Evolutionary conservation across 2,888 invertebrate genomes (phyloP).

Genomic region (Dryomyza anilis): DNA sequence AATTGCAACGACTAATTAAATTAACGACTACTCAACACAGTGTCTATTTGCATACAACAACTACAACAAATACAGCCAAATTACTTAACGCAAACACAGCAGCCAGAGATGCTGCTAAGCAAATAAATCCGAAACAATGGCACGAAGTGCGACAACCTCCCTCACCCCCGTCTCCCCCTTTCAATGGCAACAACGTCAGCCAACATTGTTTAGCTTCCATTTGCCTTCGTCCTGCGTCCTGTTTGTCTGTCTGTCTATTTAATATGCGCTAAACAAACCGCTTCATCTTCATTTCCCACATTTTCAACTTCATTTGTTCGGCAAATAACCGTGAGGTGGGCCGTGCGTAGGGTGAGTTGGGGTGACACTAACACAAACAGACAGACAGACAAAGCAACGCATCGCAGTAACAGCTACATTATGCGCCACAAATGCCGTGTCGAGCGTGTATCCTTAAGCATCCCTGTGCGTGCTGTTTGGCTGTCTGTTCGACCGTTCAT

Average conservation of each 20-base stretch:
- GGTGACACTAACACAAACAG: no score
- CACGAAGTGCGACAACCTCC: not conserved
- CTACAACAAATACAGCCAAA: not conserved
- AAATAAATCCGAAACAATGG: not conserved
- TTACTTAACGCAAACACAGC: constrained; percentile 7
- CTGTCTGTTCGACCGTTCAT: not conserved
- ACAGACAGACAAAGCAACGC: not conserved
- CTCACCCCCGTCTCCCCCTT: not conserved
- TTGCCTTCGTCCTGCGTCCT: not conserved
- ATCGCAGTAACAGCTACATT: not conserved
- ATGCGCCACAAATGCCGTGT: no score
- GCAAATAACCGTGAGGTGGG: constrained; percentile 46
- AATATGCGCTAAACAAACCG: constrained; percentile 43
- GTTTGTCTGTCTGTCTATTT: not conserved
- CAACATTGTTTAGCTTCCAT: not conserved
- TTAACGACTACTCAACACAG: not conserved
- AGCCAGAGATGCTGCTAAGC: not conserved
- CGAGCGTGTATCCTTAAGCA: not conserved
- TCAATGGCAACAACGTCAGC: not conserved
- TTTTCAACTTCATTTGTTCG: constrained; percentile 58
- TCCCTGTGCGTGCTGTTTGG: not conserved
- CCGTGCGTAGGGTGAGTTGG: not conserved
- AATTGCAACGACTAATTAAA: not conserved
- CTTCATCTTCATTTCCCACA: constrained; percentile 57
- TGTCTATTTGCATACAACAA: not conserved